Base-by-base conservation (phyloP, 2,797 vertebrate species). In the Dryobates pubescens region DNA sequence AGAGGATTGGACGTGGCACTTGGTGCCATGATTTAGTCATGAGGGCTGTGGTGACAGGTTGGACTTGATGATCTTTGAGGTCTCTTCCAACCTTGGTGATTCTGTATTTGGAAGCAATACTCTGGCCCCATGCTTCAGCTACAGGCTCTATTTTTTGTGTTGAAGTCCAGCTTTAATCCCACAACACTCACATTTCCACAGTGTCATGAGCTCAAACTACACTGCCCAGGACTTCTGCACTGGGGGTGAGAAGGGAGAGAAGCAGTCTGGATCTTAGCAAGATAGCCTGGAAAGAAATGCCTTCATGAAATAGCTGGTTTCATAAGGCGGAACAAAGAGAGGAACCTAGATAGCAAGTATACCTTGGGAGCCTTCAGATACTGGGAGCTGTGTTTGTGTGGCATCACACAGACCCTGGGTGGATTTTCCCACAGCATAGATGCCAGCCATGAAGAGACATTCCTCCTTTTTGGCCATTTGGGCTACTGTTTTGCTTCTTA, bases 371-470 rank as follows among this genome's bases (percentile, higher is more conserved):
- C 26, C 20, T 73, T 51, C 17, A n/a, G 36, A 61, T 0, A 0
- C 27, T 38, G 23, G 18, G 26, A 89, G 19, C 8, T 3, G 0
- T 0, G 9, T 9, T 73, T 0, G 0, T 9, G 30, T 0, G 0
- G 7, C 49, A 74, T 53, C 23, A n/a, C 29, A 17, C 17, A 64
- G 34, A 58, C 13, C 16, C 30, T n/a, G 9, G 10, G 11, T n/a
- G n/a, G 17, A 23, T 67, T 70, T 63, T 27, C 20, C 67, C 43
- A 53, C 0, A 0, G 49, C 30, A 32, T 19, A 32, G 72, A 57
- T 10, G 29, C 8, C 3, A 2, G 15, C 49, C 1, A 0, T 23
- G 18, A 17, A 68, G 20, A 76, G 4, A 61, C 2, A 16, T 53
- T 89, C 72, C n/a, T 71, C 17, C 8, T 64, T 89, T 64, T 14